Evolutionary conservation across 2,113 vertebrate genomes (phyloP).

Genomic region (Antechinus flavipes): DNA sequence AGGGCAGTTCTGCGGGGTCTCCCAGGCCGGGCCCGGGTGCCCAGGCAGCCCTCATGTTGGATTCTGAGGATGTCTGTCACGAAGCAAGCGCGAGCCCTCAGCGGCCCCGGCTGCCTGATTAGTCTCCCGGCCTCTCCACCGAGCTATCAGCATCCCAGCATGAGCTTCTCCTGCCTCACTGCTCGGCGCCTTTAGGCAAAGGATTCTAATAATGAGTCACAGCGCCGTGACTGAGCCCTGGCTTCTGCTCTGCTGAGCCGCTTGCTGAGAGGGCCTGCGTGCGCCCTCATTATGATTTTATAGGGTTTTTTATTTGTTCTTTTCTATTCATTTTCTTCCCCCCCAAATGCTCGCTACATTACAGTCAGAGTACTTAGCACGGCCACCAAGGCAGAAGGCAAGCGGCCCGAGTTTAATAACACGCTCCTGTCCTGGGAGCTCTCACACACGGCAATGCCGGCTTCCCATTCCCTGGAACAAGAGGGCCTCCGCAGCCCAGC

Average conservation of each 20-base stretch:
- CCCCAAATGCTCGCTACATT: constrained; percentile 60
- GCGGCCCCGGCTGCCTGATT: constrained; percentile 79
- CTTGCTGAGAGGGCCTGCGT: constrained; percentile 78
- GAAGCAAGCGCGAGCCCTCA: constrained; percentile 77
- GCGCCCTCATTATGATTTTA: constrained; percentile 81
- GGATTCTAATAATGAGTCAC: constrained; percentile 84
- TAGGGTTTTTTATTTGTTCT: constrained; percentile 70
- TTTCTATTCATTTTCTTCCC: constrained; percentile 73
- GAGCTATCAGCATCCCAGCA: constrained; percentile 84
- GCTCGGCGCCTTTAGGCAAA: constrained; percentile 83
- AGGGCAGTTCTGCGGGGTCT: background rate
- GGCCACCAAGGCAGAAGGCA: constrained; percentile 72
- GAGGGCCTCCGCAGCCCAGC: background rate
- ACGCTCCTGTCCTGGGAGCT: constrained; percentile 39
- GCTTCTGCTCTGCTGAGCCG: constrained; percentile 81
- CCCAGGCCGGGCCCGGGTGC: background rate
- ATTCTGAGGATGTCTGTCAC: constrained; percentile 79
- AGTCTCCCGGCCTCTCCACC: constrained; percentile 77
- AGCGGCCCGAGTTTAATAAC: constrained; percentile 71
- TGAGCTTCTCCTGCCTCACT: constrained; percentile 82
- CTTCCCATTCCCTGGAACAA: background rate
- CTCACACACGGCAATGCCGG: constrained; percentile 15
- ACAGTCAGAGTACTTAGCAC: constrained; percentile 59
- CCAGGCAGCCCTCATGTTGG: constrained; percentile 49
- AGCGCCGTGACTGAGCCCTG: constrained; percentile 81